Evolutionary conservation across 2,797 vertebrate genomes (phyloP).

Genomic region (Morelia viridis): DNA sequence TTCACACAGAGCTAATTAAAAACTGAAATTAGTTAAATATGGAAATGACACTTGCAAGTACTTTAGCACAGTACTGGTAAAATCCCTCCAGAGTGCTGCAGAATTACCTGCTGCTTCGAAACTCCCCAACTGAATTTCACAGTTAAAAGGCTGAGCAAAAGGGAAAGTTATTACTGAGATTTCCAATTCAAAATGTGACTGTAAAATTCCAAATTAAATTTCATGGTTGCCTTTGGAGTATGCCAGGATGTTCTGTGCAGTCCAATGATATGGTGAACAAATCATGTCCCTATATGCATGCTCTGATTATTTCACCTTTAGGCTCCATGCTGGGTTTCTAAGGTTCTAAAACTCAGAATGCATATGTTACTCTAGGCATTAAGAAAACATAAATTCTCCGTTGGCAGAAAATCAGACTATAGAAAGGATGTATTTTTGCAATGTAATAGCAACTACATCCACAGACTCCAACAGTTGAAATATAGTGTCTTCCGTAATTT

Average conservation of each 20-base stretch:
- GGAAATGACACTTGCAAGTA: conserved; percentile 84
- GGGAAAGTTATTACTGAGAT: conserved; percentile 80
- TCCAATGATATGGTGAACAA: conserved; percentile 59
- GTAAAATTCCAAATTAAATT: conserved; percentile 82
- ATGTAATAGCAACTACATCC: conserved; percentile 47
- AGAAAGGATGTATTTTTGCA: conserved; percentile 48
- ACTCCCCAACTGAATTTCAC: conserved; percentile 81
- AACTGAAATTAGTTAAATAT: conserved; percentile 88
- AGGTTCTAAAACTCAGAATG: conserved; percentile 41
- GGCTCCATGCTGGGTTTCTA: conserved; percentile 60
- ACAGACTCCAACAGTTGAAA: conserved; percentile 42
- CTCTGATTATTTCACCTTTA: conserved; percentile 70
- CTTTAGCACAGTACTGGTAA: conserved; percentile 83
- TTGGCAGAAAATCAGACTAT: conserved; percentile 20
- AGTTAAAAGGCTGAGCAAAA: conserved; percentile 81
- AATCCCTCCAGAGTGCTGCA: conserved; percentile 79
- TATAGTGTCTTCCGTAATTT: conserved; percentile 48
- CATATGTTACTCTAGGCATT: conserved; percentile 42
- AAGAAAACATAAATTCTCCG: conserved; percentile 41
- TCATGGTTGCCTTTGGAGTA: conserved; percentile 77
- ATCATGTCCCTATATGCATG: conserved; percentile 48
- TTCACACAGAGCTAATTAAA: conserved; percentile 86
- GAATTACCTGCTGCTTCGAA: conserved; percentile 82
- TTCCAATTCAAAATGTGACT: conserved; percentile 75
- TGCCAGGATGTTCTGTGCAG: conserved; percentile 61